These are phyloP conservation scores for Lycia hirtaria DNA, from an alignment of 2,888 invertebrate species.

Conservation along the genomic window DNA sequence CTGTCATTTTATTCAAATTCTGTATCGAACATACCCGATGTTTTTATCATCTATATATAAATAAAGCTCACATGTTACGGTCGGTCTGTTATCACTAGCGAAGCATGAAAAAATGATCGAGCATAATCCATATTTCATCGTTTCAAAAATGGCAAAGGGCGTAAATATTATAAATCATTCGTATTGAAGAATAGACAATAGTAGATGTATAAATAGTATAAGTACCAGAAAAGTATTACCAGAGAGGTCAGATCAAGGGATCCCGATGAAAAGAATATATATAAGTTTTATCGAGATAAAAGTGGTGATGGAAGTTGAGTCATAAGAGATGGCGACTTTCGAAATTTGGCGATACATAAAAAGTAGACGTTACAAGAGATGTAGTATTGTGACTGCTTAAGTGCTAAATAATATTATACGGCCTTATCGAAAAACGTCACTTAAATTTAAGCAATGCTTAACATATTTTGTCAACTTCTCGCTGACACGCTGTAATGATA, in stretches of 20 bases:
- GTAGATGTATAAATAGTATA: conserved; percentile 42
- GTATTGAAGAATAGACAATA: conserved; percentile 49
- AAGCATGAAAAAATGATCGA: conserved; percentile 31
- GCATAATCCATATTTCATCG: conserved; percentile 41
- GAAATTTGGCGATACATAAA: not conserved
- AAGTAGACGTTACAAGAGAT: not conserved
- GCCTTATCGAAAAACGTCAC: no score
- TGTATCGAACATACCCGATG: conserved; percentile 19
- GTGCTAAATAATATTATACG: no score
- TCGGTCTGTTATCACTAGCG: conserved; percentile 18
- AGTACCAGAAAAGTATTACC: conserved; percentile 44
- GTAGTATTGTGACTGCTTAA: no score
- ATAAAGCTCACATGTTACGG: conserved; percentile 1
- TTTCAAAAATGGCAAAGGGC: conserved; percentile 37
- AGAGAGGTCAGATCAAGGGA: conserved; percentile 62
- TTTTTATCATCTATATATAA: conserved; percentile 28
- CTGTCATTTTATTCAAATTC: conserved; percentile 27
- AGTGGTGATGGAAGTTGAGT: conserved; percentile 33
- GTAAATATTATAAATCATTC: conserved; percentile 47
- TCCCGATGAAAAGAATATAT: conserved; percentile 62
- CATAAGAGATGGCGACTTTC: conserved; percentile 21
- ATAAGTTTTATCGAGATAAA: conserved; percentile 65
- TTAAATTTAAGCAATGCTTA: no score
- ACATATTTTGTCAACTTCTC: no score
- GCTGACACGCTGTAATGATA: no score